Conservation (phyloP, 2,113 vertebrate genomes). For the Mungos mungo region DNA sequence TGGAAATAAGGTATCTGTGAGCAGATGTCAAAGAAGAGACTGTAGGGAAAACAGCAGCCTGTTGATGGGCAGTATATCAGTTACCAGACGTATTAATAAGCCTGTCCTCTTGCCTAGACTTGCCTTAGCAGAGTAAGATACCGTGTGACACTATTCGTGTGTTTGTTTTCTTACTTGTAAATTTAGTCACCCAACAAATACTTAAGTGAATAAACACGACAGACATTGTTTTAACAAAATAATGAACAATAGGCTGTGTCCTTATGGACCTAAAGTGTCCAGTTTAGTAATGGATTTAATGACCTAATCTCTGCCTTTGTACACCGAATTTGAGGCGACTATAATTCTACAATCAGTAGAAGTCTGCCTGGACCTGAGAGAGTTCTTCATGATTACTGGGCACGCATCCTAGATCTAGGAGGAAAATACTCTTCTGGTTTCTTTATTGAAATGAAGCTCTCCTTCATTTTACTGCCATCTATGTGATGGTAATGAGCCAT, state of each 20-base stretch:
- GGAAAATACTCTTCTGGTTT: neutral
- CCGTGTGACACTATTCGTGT: neutral
- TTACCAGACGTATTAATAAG: neutral
- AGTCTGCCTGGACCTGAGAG: neutral
- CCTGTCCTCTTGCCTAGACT: neutral
- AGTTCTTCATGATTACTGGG: neutral
- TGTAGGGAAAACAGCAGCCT: neutral
- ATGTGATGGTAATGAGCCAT: neutral
- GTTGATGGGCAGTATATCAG: neutral
- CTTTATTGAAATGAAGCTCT: neutral
- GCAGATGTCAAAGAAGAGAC: neutral
- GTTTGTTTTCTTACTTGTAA: slow-evolving; percentile 23
- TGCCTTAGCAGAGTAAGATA: neutral
- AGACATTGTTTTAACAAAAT: neutral
- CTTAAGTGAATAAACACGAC: neutral
- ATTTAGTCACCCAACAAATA: neutral
- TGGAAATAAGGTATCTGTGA: neutral
- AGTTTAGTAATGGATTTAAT: neutral
- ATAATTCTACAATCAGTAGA: slow-evolving; percentile 6
- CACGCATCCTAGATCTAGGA: neutral
- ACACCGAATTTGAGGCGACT: slow-evolving; percentile 12
- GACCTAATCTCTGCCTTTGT: neutral
- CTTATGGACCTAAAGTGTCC: neutral
- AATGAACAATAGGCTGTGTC: neutral
- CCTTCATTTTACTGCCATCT: neutral